Conservation (phyloP, 2,113 vertebrate species). For the Takifugu bimaculatus region DNA sequence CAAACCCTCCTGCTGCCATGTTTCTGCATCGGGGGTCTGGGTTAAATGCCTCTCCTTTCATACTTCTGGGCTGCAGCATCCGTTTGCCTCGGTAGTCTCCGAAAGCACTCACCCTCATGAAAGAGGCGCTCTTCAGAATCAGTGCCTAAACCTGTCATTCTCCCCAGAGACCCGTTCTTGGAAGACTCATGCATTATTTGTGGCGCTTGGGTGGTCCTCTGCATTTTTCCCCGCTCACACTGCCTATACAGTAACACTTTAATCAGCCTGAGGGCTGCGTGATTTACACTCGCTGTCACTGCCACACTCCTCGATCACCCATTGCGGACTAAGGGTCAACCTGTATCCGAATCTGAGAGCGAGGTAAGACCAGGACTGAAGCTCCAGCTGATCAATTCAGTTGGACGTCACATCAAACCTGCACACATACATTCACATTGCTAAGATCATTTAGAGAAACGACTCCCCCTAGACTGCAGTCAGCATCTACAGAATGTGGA, state of each 20-base stretch:
- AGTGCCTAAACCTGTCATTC: conserved; percentile 56
- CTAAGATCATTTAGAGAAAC: too few species aligned
- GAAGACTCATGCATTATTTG: conserved; percentile 45
- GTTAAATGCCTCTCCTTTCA: too few species aligned
- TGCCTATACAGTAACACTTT: conserved; percentile 41
- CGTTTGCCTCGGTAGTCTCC: neutral
- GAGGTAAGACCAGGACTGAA: too few species aligned
- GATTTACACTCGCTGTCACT: conserved; percentile 65
- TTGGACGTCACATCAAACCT: too few species aligned
- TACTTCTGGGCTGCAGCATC: too few species aligned
- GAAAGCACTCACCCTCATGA: conserved; percentile 27
- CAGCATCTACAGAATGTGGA: too few species aligned
- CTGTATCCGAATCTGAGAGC: conserved; percentile 16
- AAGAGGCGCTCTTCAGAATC: conserved; percentile 47
- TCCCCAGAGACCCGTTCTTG: conserved; percentile 16
- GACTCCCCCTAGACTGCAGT: too few species aligned
- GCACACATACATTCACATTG: too few species aligned
- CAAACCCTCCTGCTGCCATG: conserved; percentile 10
- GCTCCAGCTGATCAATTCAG: too few species aligned
- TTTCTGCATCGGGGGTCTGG: neutral
- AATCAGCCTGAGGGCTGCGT: conserved; percentile 57
- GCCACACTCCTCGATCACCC: conserved; percentile 18
- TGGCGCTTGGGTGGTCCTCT: conserved; percentile 26
- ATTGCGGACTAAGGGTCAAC: conserved; percentile 55
- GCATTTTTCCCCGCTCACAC: conserved; percentile 40